These are phyloP conservation scores for Tragelaphus strepsiceros DNA, from an alignment of 2,113 vertebrate genomes.

Conservation along the genomic window DNA sequence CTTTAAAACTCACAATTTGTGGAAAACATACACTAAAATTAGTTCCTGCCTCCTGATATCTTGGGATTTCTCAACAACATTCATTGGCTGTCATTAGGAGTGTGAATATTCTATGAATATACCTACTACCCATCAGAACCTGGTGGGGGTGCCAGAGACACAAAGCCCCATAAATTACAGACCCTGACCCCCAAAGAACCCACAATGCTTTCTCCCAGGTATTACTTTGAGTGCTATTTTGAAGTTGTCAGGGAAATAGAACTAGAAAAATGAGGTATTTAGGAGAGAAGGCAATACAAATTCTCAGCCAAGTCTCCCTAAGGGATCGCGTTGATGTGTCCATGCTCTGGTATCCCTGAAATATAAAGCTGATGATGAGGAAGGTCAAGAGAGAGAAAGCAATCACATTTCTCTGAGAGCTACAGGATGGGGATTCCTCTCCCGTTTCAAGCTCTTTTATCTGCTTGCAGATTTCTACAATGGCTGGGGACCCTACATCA, in stretches of 20 bases:
- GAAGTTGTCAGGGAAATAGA: background rate
- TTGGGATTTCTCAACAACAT: background rate
- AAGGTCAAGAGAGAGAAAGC: background rate
- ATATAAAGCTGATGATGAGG: background rate
- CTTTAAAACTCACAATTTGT: background rate
- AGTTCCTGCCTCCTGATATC: background rate
- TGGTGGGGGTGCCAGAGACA: no score
- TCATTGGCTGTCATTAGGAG: background rate
- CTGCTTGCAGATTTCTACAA: background rate
- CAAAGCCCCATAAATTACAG: background rate
- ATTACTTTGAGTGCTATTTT: background rate
- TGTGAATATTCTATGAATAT: background rate
- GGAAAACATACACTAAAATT: background rate
- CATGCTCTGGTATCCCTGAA: background rate
- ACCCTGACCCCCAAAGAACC: fast-evolving
- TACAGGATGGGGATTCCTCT: background rate
- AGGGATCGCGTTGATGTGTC: fast-evolving
- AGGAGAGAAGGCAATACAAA: background rate
- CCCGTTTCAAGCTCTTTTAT: background rate
- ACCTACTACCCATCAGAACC: no score
- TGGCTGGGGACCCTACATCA: fast-evolving
- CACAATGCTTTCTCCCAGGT: background rate
- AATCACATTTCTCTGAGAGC: background rate
- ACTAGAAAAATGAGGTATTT: background rate
- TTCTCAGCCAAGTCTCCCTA: background rate